Evolutionary conservation across 2,113 vertebrate species (phyloP).

Genomic region (Triplophysa tibetana): DNA sequence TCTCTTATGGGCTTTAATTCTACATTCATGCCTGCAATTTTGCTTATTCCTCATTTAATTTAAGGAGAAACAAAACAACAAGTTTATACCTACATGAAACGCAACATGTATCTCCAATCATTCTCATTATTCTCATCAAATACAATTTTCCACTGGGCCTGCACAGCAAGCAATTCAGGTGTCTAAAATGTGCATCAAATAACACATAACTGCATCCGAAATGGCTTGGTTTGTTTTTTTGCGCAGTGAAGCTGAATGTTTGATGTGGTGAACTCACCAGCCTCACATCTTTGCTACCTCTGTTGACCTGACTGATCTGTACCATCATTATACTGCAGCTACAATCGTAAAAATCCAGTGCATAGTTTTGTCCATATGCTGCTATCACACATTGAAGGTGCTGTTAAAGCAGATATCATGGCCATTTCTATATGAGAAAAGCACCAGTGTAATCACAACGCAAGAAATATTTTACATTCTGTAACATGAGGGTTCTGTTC

Average conservation of each 20-base stretch:
- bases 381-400: conserved; percentile 8
- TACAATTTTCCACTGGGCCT: no score
- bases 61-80: no score
- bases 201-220: conserved; percentile 4
- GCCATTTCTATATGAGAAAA: conserved; percentile 25
- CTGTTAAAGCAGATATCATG: conserved; percentile 7
- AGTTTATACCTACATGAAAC: no score
- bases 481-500: background rate
- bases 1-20: no score
- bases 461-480: conserved; percentile 1
- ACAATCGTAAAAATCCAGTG: background rate
- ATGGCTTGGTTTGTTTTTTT: conserved; percentile 5
- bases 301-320: conserved; percentile 12
- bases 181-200: background rate
- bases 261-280: conserved; percentile 14
- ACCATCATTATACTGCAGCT: no score
- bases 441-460: conserved; percentile 5
- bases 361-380: background rate
- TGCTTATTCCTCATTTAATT: no score
- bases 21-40: no score
- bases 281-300: conserved; percentile 4
- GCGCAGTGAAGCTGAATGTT: conserved; percentile 23
- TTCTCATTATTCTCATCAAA: no score
- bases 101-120: no score
- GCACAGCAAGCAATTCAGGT: no score